Percentiles rank a stretch among this genome's conserved stretches.
These are phyloP conservation scores for Scomber japonicus DNA, from an alignment of 2,113 vertebrate species.

Conservation along the genomic window DNA sequence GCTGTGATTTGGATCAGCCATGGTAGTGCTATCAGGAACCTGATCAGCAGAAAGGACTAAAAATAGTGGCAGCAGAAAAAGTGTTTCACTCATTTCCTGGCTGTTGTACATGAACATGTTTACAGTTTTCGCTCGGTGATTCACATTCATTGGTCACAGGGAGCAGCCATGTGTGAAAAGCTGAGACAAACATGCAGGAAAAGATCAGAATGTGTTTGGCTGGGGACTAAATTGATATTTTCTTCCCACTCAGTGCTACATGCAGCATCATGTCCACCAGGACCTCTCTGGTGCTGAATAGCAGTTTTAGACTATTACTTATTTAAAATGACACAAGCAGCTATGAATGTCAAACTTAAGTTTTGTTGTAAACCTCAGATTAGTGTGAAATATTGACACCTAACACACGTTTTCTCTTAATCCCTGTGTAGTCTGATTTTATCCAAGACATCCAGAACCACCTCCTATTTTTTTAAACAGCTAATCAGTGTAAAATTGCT, in stretches of 20 bases:
- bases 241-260: conserved; percentile 51
- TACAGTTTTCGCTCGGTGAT: conserved; percentile 46
- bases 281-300: background rate
- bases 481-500: conserved; percentile 67
- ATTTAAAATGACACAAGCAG: conserved; percentile 12
- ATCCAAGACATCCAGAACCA: conserved; percentile 28
- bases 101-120: conserved; percentile 58
- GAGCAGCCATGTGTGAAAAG: conserved; percentile 60
- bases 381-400: background rate
- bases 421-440: conserved; percentile 26
- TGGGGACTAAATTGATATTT: conserved; percentile 20
- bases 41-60: conserved; percentile 65
- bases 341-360: conserved; percentile 20
- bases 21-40: conserved; percentile 56
- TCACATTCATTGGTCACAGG: conserved; percentile 52
- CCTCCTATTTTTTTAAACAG: conserved; percentile 56
- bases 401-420: conserved; percentile 13
- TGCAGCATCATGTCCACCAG: conserved; percentile 8
- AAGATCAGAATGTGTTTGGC: conserved; percentile 69
- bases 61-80: conserved; percentile 57
- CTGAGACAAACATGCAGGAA: conserved; percentile 60
- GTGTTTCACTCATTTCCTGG: conserved; percentile 66
- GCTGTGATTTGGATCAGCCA: conserved; percentile 42
- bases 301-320: background rate
- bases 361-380: conserved; percentile 5